Conservation (phyloP, 2,113 vertebrate species). For the Sterrhoptilus dennistouni region DNA sequence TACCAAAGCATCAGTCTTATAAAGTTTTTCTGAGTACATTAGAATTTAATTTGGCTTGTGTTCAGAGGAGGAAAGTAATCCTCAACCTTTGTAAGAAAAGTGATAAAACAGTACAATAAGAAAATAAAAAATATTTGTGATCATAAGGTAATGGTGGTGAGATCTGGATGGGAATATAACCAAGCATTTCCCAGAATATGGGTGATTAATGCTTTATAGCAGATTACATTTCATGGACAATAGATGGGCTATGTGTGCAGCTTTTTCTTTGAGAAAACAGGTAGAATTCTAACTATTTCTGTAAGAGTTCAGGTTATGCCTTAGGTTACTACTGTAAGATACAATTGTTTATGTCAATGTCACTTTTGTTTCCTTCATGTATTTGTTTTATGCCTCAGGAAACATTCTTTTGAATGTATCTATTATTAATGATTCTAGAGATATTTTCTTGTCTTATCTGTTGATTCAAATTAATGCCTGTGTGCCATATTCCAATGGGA, state of each 20-base stretch:
- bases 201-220: not conserved
- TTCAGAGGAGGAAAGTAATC: not conserved
- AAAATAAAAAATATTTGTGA: not conserved
- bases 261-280: not conserved
- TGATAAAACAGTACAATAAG: not conserved
- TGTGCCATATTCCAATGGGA: not conserved
- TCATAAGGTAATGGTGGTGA: not conserved
- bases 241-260: not conserved
- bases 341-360: slow-evolving; percentile 40
- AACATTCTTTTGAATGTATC: not conserved
- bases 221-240: not conserved
- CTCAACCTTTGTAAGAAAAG: not conserved
- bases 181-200: not conserved
- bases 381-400: not conserved
- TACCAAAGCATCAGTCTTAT: not conserved
- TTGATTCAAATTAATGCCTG: slow-evolving; percentile 10
- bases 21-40: not conserved
- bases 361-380: slow-evolving; percentile 14
- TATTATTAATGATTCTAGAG: slow-evolving; percentile 17
- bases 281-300: not conserved
- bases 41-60: not conserved
- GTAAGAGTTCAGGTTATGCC: not conserved
- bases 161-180: not conserved
- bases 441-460: not conserved
- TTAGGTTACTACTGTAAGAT: slow-evolving; percentile 15